Base-by-base conservation (phyloP, 2,888 invertebrate species). In the Panzeria rudis region DNA sequence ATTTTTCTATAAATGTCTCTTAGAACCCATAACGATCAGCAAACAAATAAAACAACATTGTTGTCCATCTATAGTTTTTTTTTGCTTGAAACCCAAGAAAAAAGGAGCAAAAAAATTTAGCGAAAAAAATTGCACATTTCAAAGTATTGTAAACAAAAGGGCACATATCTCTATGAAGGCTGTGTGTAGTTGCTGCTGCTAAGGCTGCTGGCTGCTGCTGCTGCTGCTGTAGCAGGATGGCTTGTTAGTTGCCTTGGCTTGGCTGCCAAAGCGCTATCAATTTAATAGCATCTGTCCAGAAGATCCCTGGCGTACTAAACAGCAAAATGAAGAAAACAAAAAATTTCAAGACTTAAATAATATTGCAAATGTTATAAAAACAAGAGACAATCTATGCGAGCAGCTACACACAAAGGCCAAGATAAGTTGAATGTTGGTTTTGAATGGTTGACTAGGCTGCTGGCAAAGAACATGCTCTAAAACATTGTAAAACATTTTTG, bases 251-350 rank as follows among this genome's bases (percentile, higher is more conserved):
- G 59, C 32, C 29, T 69, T 79, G 59, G 44, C 76, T 78, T 75
- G 62, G 71, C 78, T 73, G 86, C 84, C 80, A 85, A 69, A 84
- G 86, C 79, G 90, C 90, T 90, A 90, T 90, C 90, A 90, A 90
- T 90, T 91, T 90, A 90, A 91, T 90, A 90, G 91, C 91, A 91
- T 90, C 90, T 90, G 90, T 89, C 90, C 90, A 90, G 73, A 32
- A 78, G 75, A 82, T 84, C 79, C 59, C 80, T 80, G 56, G 38
- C 56, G 59, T 80, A 80, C 66, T 35, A 69, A 41, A 61, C 38
- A 47, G 56, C 29, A 66, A 59, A 35, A 32, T 17, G 17, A 72
- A 44, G 15, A 77, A 47, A 44, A 77, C n/a, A 7, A 52, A 47
- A 56, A 50, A 47, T 11, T 8, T 6, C 38, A 54, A 64, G 3